These are phyloP conservation scores for Olivierus martensii DNA, from an alignment of 1,140 invertebrate genomes.

Conservation along the genomic window DNA sequence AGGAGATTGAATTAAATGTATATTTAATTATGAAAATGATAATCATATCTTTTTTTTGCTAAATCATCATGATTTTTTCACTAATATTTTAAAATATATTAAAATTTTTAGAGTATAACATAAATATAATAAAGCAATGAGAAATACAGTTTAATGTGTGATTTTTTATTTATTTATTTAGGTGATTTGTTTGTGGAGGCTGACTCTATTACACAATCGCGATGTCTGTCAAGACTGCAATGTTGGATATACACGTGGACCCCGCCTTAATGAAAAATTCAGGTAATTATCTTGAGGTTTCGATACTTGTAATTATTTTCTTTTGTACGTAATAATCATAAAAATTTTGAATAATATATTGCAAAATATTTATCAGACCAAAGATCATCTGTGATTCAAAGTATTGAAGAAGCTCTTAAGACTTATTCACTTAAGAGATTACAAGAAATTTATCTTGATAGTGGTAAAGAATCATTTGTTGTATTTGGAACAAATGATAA, in stretches of 20 bases:
- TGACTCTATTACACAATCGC: too few relatives aligned
- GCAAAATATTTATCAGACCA: slow-evolving; percentile 43
- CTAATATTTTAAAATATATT: too few relatives aligned
- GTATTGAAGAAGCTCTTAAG: slow-evolving; percentile 33
- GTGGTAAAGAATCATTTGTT: neutral
- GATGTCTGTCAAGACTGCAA: slow-evolving; percentile 49
- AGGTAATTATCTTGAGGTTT: slow-evolving; percentile 19
- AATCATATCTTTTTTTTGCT: too few relatives aligned
- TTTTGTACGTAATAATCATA: slow-evolving; percentile 44
- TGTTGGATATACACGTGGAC: slow-evolving; percentile 64
- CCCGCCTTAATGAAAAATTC: slow-evolving; percentile 46
- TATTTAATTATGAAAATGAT: too few relatives aligned
- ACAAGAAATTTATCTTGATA: slow-evolving; percentile 6
- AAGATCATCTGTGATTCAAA: slow-evolving; percentile 37
- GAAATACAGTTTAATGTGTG: too few relatives aligned
- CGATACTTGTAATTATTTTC: slow-evolving; percentile 8
- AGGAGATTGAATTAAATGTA: too few relatives aligned
- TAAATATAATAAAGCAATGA: too few relatives aligned
- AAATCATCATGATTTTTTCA: too few relatives aligned
- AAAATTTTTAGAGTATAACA: too few relatives aligned
- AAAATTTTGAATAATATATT: slow-evolving; percentile 42
- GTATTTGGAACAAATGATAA: slow-evolving; percentile 6
- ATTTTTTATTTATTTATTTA: too few relatives aligned
- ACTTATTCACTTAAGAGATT: slow-evolving; percentile 34
- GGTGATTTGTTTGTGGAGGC: too few relatives aligned